These are phyloP conservation scores for Amazona guildingii DNA, from an alignment of 2,113 vertebrate species.

Conservation along the genomic window DNA sequence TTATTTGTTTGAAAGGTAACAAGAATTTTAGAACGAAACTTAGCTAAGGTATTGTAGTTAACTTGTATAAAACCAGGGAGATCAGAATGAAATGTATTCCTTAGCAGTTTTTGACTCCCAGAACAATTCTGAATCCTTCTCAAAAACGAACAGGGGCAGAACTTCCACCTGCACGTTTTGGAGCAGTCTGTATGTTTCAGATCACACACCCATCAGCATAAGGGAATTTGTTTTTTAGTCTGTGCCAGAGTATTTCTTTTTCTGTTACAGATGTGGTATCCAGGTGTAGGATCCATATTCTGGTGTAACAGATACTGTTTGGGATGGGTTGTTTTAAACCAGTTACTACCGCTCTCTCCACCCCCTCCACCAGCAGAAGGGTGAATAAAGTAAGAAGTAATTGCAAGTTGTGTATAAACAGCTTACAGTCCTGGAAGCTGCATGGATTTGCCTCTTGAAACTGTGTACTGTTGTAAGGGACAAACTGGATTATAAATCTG, in stretches of 20 bases:
- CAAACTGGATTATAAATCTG: not conserved
- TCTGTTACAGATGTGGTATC: not conserved
- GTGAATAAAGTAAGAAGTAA: not conserved
- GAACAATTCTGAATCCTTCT: not conserved
- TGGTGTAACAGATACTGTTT: not conserved
- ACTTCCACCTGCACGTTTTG: not conserved
- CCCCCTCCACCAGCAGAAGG: not conserved
- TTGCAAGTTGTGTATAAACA: not conserved
- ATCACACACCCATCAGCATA: not conserved
- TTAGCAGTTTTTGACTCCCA: not conserved
- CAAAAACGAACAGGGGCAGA: not conserved
- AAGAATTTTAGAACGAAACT: not conserved
- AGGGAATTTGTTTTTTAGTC: not conserved
- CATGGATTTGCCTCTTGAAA: not conserved
- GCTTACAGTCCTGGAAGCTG: not conserved
- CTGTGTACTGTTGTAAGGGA: not conserved
- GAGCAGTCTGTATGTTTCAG: not conserved
- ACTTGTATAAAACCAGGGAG: not conserved
- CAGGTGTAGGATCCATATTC: not conserved
- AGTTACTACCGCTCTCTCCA: not conserved
- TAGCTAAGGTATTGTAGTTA: not conserved
- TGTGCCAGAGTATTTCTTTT: not conserved
- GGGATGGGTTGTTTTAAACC: not conserved
- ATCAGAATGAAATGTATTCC: not conserved
- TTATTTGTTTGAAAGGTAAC: not conserved